Percentiles rank a stretch among this genome's conserved stretches.
phyloP scores from a whole-genome alignment of 2,113 vertebrate genomes.

The Labeo rohita region DNA sequence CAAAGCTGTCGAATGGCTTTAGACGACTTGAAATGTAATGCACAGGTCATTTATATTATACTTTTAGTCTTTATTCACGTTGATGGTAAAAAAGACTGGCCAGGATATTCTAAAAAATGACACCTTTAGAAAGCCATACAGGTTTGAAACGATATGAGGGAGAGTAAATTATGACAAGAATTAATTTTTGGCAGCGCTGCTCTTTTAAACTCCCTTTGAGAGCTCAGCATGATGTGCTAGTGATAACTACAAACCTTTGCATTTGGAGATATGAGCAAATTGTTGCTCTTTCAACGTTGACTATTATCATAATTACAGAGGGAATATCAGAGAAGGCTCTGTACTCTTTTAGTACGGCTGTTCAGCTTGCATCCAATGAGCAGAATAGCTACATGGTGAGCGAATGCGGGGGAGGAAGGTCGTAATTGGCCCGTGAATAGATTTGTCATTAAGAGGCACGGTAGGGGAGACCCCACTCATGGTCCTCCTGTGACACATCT shows the following conservation, averaged over 20 bases:
- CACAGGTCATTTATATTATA: too few species aligned
- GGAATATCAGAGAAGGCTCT: slow-evolving; percentile 11
- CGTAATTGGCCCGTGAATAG: slow-evolving; percentile 49
- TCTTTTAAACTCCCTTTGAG: background rate
- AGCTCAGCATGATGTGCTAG: background rate
- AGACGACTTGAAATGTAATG: background rate
- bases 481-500: slow-evolving; percentile 32
- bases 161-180: background rate
- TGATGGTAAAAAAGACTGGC: background rate
- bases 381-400: background rate
- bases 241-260: background rate
- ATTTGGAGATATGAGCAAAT: slow-evolving; percentile 12
- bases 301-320: slow-evolving; percentile 19
- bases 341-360: background rate
- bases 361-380: background rate
- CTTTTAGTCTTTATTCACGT: background rate
- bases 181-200: background rate
- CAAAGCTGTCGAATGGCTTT: background rate
- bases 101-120: background rate
- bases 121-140: background rate
- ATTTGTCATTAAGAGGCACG: slow-evolving; percentile 45
- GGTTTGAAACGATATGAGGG: background rate
- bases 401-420: slow-evolving; percentile 12
- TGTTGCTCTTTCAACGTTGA: background rate
- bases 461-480: slow-evolving; percentile 26